Percentiles rank a stretch among this genome's conserved stretches.
These are phyloP conservation scores for Rhagonycha fulva DNA, from an alignment of 2,888 invertebrate genomes.

Conservation along the genomic window DNA sequence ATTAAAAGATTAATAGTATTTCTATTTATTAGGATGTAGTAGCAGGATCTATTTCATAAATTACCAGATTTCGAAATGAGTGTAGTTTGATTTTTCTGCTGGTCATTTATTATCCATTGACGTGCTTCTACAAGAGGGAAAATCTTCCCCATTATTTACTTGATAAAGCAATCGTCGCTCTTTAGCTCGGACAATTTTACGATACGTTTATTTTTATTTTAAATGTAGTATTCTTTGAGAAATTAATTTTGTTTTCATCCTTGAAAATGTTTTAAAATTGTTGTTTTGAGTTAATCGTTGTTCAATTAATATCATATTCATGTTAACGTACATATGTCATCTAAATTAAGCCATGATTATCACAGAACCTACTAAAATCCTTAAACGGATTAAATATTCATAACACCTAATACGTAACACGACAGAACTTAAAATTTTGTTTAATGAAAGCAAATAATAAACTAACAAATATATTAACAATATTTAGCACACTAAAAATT, in stretches of 20 bases:
- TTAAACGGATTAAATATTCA: neutral
- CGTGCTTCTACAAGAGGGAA: neutral
- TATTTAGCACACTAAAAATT: neutral
- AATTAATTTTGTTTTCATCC: neutral
- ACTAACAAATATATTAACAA: neutral
- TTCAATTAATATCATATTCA: neutral
- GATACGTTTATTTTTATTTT: neutral
- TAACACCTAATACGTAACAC: neutral
- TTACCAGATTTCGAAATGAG: neutral
- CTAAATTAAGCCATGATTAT: neutral
- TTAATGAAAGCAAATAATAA: neutral
- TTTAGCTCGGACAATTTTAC: neutral
- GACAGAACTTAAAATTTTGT: neutral
- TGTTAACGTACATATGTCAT: neutral
- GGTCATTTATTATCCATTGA: neutral
- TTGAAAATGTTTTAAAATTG: neutral
- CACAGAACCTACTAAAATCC: neutral
- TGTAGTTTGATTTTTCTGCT: neutral
- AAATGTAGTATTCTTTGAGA: neutral
- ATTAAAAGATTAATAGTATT: neutral
- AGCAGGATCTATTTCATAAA: neutral
- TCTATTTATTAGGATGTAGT: neutral
- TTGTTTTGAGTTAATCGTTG: neutral
- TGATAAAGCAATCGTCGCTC: neutral
- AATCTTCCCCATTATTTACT: neutral